These are phyloP conservation scores for Paramuricea clavata DNA, from an alignment of 92 coral and sea anemone genomes.

Conservation along the genomic window DNA sequence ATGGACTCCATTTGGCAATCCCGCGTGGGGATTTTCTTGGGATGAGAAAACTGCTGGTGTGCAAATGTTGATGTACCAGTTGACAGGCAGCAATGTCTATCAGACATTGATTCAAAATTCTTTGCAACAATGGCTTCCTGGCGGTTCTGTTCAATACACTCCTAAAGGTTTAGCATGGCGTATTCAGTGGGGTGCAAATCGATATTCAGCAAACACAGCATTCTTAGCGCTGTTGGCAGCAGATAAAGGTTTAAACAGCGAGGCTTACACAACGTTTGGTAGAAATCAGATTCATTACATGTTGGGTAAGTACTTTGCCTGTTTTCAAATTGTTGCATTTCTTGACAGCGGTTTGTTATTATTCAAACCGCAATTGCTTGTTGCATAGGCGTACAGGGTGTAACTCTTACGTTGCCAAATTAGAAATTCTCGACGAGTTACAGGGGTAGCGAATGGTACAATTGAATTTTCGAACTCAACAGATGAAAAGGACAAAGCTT, in stretches of 20 bases:
- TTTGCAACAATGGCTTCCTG: conserved; percentile 81
- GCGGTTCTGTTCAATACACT: conserved; percentile 73
- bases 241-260: conserved; percentile 72
- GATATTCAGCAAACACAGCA: conserved; percentile 92
- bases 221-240: conserved; percentile 90
- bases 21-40: conserved; percentile 84
- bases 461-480: no score
- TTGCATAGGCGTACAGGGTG: not conserved
- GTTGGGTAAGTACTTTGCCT: conserved; percentile 13
- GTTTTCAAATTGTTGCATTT: no score
- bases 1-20: conserved; percentile 54
- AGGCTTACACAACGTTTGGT: conserved; percentile 72
- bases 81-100: conserved; percentile 68
- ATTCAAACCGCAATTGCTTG: not conserved
- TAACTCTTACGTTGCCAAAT: no score
- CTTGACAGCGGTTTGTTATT: no score
- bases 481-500: no score
- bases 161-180: conserved; percentile 94
- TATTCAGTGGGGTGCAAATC: conserved; percentile 86
- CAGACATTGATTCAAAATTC: conserved; percentile 57
- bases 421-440: no score
- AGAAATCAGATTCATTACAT: conserved; percentile 75
- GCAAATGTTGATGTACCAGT: conserved; percentile 73
- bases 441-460: no score
- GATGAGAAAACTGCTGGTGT: conserved; percentile 86